phyloP scores from a whole-genome alignment of 2,888 invertebrate genomes.

The Drosophila kuntzei region DNA sequence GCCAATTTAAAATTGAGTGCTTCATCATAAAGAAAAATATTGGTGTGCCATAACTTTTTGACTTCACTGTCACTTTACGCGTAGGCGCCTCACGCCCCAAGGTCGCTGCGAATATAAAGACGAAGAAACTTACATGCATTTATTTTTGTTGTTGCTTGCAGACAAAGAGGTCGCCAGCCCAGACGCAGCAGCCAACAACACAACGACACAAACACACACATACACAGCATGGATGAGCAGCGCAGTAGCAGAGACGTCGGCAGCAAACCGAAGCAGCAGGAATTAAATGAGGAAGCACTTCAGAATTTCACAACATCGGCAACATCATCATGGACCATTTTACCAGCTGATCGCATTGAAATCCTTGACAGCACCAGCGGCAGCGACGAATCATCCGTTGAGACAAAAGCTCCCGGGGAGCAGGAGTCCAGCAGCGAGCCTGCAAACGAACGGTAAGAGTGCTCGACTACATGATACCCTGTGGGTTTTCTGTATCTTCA shows the following conservation, averaged over 20 bases:
- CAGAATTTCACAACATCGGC: conserved; percentile 65
- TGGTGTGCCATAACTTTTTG: background rate
- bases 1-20: background rate
- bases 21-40: background rate
- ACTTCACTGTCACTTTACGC: background rate
- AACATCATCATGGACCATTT: conserved; percentile 82
- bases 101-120: conserved; percentile 22
- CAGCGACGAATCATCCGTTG: conserved; percentile 34
- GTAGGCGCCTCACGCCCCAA: conserved; percentile 13
- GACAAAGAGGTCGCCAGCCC: conserved; percentile 20
- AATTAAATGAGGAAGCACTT: conserved; percentile 9
- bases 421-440: conserved; percentile 36
- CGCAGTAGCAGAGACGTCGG: conserved; percentile 8
- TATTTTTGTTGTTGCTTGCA: conserved; percentile 11
- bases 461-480: background rate
- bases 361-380: conserved; percentile 27
- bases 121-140: conserved; percentile 17
- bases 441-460: conserved; percentile 51
- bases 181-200: conserved; percentile 8
- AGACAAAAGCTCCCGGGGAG: conserved; percentile 10
- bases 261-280: conserved; percentile 12
- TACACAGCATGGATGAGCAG: conserved; percentile 33
- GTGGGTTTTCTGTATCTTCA: background rate
- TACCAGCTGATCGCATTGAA: conserved; percentile 64
- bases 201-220: conserved; percentile 2